A percentile compares a stretch with the other conserved stretches of the same genome.
Conservation (phyloP, 2,888 invertebrate species). For the Perdita meconis region DNA sequence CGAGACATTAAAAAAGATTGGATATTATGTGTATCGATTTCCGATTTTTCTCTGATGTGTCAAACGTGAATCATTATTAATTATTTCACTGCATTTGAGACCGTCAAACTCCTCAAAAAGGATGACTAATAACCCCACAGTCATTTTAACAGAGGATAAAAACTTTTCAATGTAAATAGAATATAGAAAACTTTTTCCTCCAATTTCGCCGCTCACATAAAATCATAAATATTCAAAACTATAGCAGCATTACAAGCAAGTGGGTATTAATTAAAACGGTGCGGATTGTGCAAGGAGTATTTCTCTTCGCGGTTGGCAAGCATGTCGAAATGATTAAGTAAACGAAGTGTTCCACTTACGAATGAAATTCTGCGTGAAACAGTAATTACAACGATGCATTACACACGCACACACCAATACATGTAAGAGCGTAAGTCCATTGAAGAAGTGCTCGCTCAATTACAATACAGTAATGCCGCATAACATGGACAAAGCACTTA, state of each 20-base stretch:
- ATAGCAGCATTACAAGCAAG: too few species aligned
- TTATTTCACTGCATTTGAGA: too few species aligned
- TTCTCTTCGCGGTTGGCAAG: not conserved
- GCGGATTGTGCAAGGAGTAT: too few species aligned
- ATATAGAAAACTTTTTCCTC: too few species aligned
- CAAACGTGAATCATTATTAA: not conserved
- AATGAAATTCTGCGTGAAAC: slow-evolving; percentile 24
- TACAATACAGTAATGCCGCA: slow-evolving; percentile 35
- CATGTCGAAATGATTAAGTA: slow-evolving; percentile 27
- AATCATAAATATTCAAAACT: too few species aligned
- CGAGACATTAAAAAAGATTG: not conserved
- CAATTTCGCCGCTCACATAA: too few species aligned
- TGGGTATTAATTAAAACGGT: too few species aligned
- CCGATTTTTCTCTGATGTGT: not conserved
- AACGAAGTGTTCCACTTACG: slow-evolving; percentile 38
- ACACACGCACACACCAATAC: slow-evolving; percentile 39
- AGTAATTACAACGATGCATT: slow-evolving; percentile 45
- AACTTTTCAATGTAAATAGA: too few species aligned
- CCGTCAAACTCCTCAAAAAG: too few species aligned
- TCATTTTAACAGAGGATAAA: too few species aligned
- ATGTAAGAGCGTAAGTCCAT: slow-evolving; percentile 53
- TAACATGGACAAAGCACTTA: slow-evolving; percentile 44
- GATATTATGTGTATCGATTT: not conserved
- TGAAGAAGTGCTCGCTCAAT: slow-evolving; percentile 55
- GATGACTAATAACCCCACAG: too few species aligned